phyloP scores from a whole-genome alignment of 1,140 invertebrate genomes.

The Lycorma delicatula region DNA sequence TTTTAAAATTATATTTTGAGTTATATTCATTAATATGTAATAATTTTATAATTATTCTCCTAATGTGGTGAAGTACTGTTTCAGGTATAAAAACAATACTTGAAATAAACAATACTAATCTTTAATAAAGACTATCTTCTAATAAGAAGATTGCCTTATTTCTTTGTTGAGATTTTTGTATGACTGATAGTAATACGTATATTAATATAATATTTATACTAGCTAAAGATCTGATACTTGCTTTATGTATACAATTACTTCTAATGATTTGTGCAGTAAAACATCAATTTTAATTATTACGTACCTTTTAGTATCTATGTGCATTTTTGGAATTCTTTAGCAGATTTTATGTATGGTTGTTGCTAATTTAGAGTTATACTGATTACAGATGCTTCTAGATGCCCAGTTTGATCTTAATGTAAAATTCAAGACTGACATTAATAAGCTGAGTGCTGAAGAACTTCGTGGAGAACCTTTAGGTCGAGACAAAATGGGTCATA shows the following conservation, averaged over 20 bases:
- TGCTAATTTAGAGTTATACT: slow-evolving; percentile 19
- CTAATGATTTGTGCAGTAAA: no score
- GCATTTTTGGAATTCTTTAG: slow-evolving; percentile 12
- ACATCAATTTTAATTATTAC: background rate
- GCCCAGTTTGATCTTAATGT: slow-evolving; percentile 89
- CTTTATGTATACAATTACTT: no score
- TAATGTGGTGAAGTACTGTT: no score
- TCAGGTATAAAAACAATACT: no score
- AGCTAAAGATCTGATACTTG: background rate
- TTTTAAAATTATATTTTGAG: no score
- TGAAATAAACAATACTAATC: no score
- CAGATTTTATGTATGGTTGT: slow-evolving; percentile 21
- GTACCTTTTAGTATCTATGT: slow-evolving; percentile 1
- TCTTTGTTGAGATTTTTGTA: no score
- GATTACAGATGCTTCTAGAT: slow-evolving; percentile 73
- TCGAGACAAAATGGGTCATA: slow-evolving; percentile 75
- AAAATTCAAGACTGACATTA: slow-evolving; percentile 89
- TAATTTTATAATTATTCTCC: no score
- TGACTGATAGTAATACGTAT: no score
- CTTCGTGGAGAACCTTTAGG: slow-evolving; percentile 81
- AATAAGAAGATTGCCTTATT: no score
- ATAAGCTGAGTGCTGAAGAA: slow-evolving; percentile 66
- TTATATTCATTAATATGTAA: no score
- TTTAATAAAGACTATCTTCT: no score
- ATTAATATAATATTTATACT: background rate